phyloP scores from a whole-genome alignment of 2,113 vertebrate species.

The Mormoops blainvillei region DNA sequence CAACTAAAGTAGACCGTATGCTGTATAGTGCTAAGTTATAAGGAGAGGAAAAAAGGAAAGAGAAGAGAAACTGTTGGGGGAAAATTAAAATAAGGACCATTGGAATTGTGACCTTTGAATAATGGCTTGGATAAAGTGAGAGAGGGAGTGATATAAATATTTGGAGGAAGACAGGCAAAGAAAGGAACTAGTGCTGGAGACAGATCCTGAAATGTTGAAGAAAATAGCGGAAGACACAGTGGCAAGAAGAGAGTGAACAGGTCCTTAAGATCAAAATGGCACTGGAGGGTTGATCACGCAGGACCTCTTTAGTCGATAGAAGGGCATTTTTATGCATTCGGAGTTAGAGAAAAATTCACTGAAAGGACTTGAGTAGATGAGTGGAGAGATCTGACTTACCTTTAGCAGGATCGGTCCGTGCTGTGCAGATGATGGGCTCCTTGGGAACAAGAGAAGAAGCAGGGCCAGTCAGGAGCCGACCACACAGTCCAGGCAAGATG shows the following conservation, averaged over 20 bases:
- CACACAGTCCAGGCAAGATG: fast-evolving
- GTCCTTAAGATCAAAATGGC: neutral
- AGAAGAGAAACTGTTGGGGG: neutral
- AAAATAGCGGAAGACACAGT: neutral
- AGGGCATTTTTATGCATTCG: neutral
- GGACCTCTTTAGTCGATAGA: too few relatives aligned
- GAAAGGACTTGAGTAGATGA: neutral
- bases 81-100: neutral
- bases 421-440: neutral
- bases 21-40: neutral
- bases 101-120: neutral
- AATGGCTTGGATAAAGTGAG: neutral
- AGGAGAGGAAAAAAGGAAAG: neutral
- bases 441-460: neutral
- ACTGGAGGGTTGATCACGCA: neutral
- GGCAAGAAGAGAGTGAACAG: neutral
- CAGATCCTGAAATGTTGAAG: neutral
- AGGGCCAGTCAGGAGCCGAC: too few relatives aligned
- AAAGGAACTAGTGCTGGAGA: neutral
- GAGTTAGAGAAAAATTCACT: neutral
- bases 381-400: neutral
- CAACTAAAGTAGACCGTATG: neutral
- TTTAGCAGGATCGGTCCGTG: neutral
- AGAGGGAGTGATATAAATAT: neutral
- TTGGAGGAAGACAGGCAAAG: neutral